Percentiles rank a stretch among this genome's conserved stretches.
Evolutionary conservation across 2,797 vertebrate genomes (phyloP).

Genomic region (Myripristis jacobus): DNA sequence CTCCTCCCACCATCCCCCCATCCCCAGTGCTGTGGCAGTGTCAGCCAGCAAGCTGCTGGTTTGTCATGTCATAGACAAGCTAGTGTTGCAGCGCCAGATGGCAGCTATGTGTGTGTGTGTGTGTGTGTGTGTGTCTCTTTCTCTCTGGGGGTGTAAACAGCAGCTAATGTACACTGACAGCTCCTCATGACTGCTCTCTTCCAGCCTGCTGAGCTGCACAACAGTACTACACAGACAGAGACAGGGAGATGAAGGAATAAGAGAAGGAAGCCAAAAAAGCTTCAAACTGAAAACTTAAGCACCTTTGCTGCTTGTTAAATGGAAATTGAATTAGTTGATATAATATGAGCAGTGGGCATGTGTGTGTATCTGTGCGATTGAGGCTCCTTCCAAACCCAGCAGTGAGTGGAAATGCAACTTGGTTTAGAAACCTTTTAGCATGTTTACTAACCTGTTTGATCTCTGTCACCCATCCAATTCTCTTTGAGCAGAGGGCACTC

Average conservation of each 20-base stretch:
- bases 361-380: too few relatives aligned
- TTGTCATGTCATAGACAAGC: slow-evolving; percentile 85
- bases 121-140: slow-evolving; percentile 62
- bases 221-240: slow-evolving; percentile 76
- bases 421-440: slow-evolving; percentile 27
- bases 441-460: slow-evolving; percentile 54
- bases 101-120: slow-evolving; percentile 65
- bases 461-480: slow-evolving; percentile 49
- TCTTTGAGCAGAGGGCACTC: slow-evolving; percentile 90
- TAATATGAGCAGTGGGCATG: slow-evolving; percentile 43
- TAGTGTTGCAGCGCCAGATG: slow-evolving; percentile 84
- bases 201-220: slow-evolving; percentile 82
- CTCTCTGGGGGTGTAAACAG: slow-evolving; percentile 91
- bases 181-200: slow-evolving; percentile 97
- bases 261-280: slow-evolving; percentile 75
- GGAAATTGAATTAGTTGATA: slow-evolving; percentile 70
- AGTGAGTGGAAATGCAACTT: slow-evolving; percentile 43
- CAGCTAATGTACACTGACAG: slow-evolving; percentile 98
- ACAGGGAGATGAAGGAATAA: slow-evolving; percentile 78
- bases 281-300: slow-evolving; percentile 78
- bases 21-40: slow-evolving; percentile 79
- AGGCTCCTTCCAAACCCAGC: slow-evolving; percentile 62
- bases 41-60: slow-evolving; percentile 85
- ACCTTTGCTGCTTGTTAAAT: slow-evolving; percentile 76
- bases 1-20: slow-evolving; percentile 63